phyloP scores from a whole-genome alignment of 92 coral and sea anemone species.

The Epizoanthus scotinus region DNA sequence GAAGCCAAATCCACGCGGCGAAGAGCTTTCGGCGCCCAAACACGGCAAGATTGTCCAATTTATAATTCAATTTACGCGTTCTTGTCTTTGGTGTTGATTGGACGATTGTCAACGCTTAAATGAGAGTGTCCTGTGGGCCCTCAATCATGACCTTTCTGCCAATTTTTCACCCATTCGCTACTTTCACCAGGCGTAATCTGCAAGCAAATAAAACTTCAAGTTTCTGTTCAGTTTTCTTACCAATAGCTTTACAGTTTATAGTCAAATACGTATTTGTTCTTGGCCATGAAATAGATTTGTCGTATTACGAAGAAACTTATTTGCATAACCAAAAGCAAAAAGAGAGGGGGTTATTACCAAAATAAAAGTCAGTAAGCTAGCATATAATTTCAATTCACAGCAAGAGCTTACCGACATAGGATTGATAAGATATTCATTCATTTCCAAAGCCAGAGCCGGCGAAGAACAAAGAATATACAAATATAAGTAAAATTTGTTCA shows the following conservation, averaged over 20 bases:
- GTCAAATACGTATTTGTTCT: constrained; percentile 4
- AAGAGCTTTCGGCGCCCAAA: background rate
- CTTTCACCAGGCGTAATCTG: constrained; percentile 14
- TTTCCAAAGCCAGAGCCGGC: background rate
- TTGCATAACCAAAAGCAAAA: background rate
- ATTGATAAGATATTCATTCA: constrained; percentile 1
- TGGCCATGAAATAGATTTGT: constrained; percentile 13
- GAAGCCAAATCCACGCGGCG: background rate
- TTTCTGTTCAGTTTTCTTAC: constrained; percentile 11
- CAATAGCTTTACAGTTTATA: background rate
- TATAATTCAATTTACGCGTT: constrained; percentile 2
- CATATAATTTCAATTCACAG: constrained; percentile 12
- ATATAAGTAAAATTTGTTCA: constrained; percentile 1
- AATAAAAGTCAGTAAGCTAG: background rate
- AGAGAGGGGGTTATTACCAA: background rate
- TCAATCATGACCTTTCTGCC: background rate
- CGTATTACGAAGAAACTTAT: constrained; percentile 2
- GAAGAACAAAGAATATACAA: background rate
- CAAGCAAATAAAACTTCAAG: constrained; percentile 19
- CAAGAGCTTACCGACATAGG: background rate
- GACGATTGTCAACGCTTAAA: background rate
- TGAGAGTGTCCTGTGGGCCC: background rate
- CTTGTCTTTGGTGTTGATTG: background rate
- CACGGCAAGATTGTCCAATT: background rate
- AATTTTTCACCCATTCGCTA: constrained; percentile 14